Base-by-base conservation (phyloP, 2,888 invertebrate species). In the Stenchaetothrips biformis region DNA sequence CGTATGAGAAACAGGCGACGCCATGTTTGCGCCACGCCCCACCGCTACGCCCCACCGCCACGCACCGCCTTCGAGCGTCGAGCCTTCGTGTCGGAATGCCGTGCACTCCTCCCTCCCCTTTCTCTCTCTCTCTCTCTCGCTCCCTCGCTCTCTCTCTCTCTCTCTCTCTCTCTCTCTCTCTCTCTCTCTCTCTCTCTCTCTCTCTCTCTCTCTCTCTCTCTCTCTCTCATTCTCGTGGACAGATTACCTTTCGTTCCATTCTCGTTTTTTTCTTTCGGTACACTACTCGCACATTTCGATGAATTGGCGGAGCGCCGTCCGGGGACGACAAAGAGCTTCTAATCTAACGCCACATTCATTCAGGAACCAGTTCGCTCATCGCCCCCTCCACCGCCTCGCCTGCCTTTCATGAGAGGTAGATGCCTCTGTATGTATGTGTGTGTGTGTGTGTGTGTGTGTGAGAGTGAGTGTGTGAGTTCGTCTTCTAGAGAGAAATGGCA, bases 201-300 rank as follows among this genome's bases (percentile, higher is more conserved):
- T 62, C 62, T 18, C 62, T 62, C 62, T n/a, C 67, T 67, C 67
- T n/a, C 21, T 67, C 67, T n/a, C 67, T 67, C 67, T 8, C 2
- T 11, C 67, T 25, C 21, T 21, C 67, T 59, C 25, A 37, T 37
- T 37, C 37, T 37, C 37, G 37, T 37, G 37, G 37, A 37, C 37
- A 37, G 37, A 37, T 37, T 37, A 37, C 37, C 4, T 37, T 37
- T 37, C 21, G 25, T 74, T 74, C 21, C n/a, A 21, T 67, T 67
- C 67, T 59, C 13, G 16, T 59, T 59, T 59, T 53, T 74, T 74
- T 74, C 21, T 74, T 53, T 18, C 21, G 67, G 25, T 21, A 59
- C 67, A 74, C 25, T 74, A 25, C 67, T 74, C 67, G 67, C 67
- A 74, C 67, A 74, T 74, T 74, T 74, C 21, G 67, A 74, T 74